These are phyloP conservation scores for Microchirus variegatus DNA, from an alignment of 2,797 vertebrate genomes.

Conservation along the genomic window DNA sequence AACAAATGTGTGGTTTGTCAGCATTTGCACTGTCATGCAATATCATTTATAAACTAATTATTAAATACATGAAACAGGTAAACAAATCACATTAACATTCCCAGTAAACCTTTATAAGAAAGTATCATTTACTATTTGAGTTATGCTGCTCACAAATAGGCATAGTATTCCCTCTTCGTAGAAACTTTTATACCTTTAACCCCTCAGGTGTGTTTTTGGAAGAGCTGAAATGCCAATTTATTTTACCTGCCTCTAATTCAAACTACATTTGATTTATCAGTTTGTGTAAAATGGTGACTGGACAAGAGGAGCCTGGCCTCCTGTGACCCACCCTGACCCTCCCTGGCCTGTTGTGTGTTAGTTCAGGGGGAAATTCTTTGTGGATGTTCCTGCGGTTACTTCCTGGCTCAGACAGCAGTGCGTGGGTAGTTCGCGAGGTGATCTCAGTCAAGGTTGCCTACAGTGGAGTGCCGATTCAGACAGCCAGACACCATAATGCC, in stretches of 20 bases:
- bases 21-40: too few relatives aligned
- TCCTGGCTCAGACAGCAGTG: slow-evolving; percentile 68
- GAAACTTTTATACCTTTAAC: too few relatives aligned
- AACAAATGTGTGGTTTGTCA: too few relatives aligned
- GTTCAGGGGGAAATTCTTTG: slow-evolving; percentile 75
- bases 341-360: slow-evolving; percentile 68
- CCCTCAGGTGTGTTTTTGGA: slow-evolving; percentile 14
- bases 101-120: too few relatives aligned
- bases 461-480: slow-evolving; percentile 73
- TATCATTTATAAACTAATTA: too few relatives aligned
- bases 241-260: slow-evolving; percentile 6
- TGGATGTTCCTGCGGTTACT: slow-evolving; percentile 68
- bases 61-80: too few relatives aligned
- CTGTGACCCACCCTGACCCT: slow-evolving; percentile 32
- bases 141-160: too few relatives aligned
- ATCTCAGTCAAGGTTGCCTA: slow-evolving; percentile 77
- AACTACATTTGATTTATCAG: slow-evolving; percentile 17
- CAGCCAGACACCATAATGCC: slow-evolving; percentile 81
- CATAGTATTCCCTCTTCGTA: too few relatives aligned
- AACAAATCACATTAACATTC: too few relatives aligned
- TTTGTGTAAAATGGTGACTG: slow-evolving; percentile 56
- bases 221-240: slow-evolving; percentile 1
- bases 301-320: slow-evolving; percentile 56
- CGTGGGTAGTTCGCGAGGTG: slow-evolving; percentile 78
- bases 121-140: too few relatives aligned